Evolutionary conservation across 2,797 vertebrate genomes (phyloP), one percentile per base, ranked within the genome.

Genomic region (Pogoniulus pusillus): DNA sequence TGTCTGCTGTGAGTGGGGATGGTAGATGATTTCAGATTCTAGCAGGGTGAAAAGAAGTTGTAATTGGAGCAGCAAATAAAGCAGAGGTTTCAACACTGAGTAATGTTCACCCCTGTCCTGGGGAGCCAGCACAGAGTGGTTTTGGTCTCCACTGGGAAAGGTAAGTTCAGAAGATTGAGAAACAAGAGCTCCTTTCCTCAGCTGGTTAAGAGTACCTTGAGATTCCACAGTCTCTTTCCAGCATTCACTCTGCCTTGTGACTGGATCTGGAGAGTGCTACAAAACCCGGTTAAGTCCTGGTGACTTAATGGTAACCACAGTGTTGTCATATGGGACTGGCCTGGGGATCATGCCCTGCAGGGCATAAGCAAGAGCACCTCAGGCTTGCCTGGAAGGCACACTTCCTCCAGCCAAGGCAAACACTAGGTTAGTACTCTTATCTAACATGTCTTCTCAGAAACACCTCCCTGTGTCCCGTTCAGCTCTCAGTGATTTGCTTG

Each of bases 391-490:
- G n/a, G n/a, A n/a, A n/a, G n/a, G n/a, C n/a, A n/a, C n/a, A n/a
- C n/a, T n/a, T n/a, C 34, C 41, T 71, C 39, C 77, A 72, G 49
- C 32, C 53, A 34, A 63, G 34, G 66, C 47, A 70, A 87, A 60
- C 1, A 0, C 4, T 53, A 24, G 7, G 37, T 85, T 51, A 59
- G n/a, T 12, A 34, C 27, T 68, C 55, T 54, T 27, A 27, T 63
- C 66, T 65, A 39, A 89, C 59, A 62, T 82, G 47, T n/a, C 34
- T 86, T 84, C 78, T 73, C 58, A 76, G 86, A 86, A 84, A 49
- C 10, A 4, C 5, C 16, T 10, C 11, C 18, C 32, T 17, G 27
- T 73, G 81, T 26, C 49, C 32, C 78, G 63, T 73, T 34, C 49
- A 63, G 73, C 54, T 79, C 64, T 26, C n/a, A 9, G 10, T 14